Conservation (phyloP, 35 echinoderm and acorn worm species). For the Heliocidaris tuberculata region DNA sequence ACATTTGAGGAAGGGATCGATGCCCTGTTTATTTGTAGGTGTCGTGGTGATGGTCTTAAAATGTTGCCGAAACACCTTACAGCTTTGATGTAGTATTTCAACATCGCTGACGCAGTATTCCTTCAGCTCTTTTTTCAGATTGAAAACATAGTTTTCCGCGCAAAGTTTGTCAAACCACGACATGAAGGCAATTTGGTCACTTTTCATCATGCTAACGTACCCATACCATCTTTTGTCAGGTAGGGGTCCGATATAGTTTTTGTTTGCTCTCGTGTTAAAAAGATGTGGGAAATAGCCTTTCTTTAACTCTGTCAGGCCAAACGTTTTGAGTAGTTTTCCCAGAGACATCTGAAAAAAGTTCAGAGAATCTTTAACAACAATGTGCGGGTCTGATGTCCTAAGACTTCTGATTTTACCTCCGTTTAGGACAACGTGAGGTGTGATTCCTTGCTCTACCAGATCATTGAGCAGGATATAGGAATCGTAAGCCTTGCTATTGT, state of each 20-base stretch:
- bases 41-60: neutral
- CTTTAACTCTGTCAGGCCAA: neutral
- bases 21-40: neutral
- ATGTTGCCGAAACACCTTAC: neutral
- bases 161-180: neutral
- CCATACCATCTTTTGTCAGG: neutral
- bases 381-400: neutral
- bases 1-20: neutral
- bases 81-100: slow-evolving; percentile 29
- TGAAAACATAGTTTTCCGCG: neutral
- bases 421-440: neutral
- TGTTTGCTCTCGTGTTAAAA: neutral
- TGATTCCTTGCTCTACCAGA: neutral
- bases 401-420: neutral
- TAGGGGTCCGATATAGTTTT: neutral
- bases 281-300: slow-evolving; percentile 14
- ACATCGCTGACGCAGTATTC: slow-evolving; percentile 31
- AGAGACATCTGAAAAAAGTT: neutral
- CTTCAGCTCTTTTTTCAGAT: neutral
- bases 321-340: neutral
- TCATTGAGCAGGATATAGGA: neutral
- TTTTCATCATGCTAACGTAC: neutral
- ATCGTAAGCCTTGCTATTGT: neutral
- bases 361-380: neutral
- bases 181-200: neutral